Conservation (phyloP, 30 jellyfish, hydroid and myxozoan genomes). For the Hydractinia echinata region DNA sequence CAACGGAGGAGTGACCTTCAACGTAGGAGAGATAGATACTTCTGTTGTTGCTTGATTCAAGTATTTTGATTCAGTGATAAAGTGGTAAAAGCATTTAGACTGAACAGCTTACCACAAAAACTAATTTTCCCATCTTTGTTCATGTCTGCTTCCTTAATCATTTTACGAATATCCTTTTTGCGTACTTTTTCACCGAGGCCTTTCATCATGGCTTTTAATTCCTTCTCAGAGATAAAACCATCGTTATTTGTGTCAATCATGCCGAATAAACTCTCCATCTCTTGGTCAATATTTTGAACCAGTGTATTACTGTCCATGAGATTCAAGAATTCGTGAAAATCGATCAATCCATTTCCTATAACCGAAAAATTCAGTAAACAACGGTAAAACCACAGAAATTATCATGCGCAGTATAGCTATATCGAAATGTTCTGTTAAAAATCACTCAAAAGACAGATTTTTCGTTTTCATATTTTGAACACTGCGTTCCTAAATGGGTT, state of each 20-base stretch:
- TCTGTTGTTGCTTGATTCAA: too few species aligned
- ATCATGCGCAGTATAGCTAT: too few species aligned
- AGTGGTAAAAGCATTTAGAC: too few species aligned
- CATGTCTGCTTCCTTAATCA: conserved; percentile 35
- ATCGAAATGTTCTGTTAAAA: too few species aligned
- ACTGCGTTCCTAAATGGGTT: too few species aligned
- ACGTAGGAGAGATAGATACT: too few species aligned
- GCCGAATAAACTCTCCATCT: conserved; percentile 20
- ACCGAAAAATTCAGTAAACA: not conserved
- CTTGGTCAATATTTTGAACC: conserved; percentile 24
- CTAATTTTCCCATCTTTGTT: conserved; percentile 41
- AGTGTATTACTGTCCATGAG: conserved; percentile 17
- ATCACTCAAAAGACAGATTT: too few species aligned
- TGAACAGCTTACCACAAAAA: conserved; percentile 12
- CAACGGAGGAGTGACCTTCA: too few species aligned
- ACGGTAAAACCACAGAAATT: too few species aligned
- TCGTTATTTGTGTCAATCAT: conserved; percentile 33
- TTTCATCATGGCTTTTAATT: conserved; percentile 30
- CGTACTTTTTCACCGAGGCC: conserved; percentile 40
- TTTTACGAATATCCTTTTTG: conserved; percentile 31
- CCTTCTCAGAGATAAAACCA: conserved; percentile 30
- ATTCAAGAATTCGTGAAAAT: conserved; percentile 26
- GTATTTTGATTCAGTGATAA: too few species aligned
- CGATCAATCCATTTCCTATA: conserved; percentile 35
- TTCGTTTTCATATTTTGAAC: too few species aligned